phyloP scores from a whole-genome alignment of 2,113 vertebrate genomes.

The Melospiza georgiana region DNA sequence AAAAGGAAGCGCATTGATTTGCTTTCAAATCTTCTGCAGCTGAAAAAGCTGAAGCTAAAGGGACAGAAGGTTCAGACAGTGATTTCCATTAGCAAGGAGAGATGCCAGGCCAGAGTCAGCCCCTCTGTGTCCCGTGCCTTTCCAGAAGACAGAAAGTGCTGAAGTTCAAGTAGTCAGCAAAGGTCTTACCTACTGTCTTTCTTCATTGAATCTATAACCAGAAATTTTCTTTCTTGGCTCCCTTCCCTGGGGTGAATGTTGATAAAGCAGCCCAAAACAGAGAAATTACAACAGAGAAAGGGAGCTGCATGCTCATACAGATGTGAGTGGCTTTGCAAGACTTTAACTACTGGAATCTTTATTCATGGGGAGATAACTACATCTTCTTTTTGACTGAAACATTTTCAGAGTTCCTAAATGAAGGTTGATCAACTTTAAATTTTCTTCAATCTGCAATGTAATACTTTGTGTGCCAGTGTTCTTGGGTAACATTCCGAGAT shows the following conservation, averaged over 20 bases:
- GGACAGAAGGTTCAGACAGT: neutral
- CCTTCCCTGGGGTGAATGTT: neutral
- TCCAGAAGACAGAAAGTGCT: neutral
- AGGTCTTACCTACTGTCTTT: neutral
- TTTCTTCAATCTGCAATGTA: neutral
- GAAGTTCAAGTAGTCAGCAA: neutral
- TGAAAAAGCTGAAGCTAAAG: neutral
- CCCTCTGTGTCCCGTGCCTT: neutral
- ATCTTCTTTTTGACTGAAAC: neutral
- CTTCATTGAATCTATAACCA: neutral
- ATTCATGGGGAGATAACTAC: neutral
- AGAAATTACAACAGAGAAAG: neutral
- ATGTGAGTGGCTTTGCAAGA: neutral
- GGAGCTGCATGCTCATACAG: neutral
- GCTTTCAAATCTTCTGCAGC: neutral
- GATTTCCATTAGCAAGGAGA: neutral
- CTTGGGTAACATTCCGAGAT: neutral
- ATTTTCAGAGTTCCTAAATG: neutral
- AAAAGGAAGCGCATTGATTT: neutral
- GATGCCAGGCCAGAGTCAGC: neutral
- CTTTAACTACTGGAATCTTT: neutral
- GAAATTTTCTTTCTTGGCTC: neutral
- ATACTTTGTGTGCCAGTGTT: neutral
- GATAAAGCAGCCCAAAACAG: neutral
- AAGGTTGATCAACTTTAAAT: neutral